Conservation (phyloP, 2,888 invertebrate species). For the Caenorhabditis drosophilae region DNA sequence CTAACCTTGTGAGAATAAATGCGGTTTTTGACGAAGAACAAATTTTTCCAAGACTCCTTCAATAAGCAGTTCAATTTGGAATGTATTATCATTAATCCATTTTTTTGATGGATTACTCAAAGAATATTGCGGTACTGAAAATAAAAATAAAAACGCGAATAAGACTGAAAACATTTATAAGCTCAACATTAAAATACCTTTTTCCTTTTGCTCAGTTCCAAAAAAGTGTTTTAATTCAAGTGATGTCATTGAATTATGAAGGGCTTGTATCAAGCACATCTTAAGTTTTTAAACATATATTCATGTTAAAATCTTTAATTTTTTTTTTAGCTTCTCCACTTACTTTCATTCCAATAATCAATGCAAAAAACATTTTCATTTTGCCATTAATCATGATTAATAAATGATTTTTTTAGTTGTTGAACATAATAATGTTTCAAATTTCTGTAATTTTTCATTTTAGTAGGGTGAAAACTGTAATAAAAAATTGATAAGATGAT, state of each 20-base stretch:
- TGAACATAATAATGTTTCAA: too few relatives aligned
- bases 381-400: too few relatives aligned
- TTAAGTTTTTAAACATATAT: background rate
- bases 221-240: conserved; percentile 38
- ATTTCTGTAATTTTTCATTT: too few relatives aligned
- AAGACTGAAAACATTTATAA: conserved; percentile 6
- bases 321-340: too few relatives aligned
- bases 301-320: too few relatives aligned
- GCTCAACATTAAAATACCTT: conserved; percentile 14
- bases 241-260: conserved; percentile 33
- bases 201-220: conserved; percentile 30
- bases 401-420: too few relatives aligned
- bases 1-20: conserved; percentile 37
- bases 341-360: too few relatives aligned
- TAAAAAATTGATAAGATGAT: too few relatives aligned
- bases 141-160: too few relatives aligned
- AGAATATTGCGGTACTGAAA: conserved; percentile 44
- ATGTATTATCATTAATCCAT: conserved; percentile 21
- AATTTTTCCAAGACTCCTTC: conserved; percentile 35
- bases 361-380: too few relatives aligned
- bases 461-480: too few relatives aligned
- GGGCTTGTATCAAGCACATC: background rate
- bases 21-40: conserved; percentile 28
- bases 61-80: conserved; percentile 31
- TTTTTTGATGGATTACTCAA: conserved; percentile 21